phyloP scores from a whole-genome alignment of 2,888 invertebrate species.

The Hipparchia semele region DNA sequence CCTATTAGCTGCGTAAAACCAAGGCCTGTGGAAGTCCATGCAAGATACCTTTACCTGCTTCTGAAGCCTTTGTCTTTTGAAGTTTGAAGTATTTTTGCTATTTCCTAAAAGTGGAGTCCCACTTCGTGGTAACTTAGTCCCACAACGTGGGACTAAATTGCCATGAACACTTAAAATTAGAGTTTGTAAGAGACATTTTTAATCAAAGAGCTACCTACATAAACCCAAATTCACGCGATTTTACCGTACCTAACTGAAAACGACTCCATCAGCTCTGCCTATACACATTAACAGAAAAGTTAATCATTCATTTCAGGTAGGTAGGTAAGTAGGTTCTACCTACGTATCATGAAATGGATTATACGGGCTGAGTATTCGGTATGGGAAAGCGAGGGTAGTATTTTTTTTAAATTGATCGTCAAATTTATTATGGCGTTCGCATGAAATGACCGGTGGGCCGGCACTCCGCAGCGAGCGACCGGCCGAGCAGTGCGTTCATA shows the following conservation, averaged over 20 bases:
- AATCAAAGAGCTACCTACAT: too few relatives aligned
- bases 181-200: too few relatives aligned
- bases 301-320: conserved; percentile 1
- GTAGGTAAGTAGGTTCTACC: background rate
- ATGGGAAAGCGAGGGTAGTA: conserved; percentile 56
- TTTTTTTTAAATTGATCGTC: conserved; percentile 66
- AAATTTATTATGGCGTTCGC: conserved; percentile 67
- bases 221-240: too few relatives aligned
- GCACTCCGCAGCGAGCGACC: conserved; percentile 41
- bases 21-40: too few relatives aligned
- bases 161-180: too few relatives aligned
- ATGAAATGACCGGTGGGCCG: conserved; percentile 63
- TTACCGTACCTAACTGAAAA: background rate
- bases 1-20: too few relatives aligned
- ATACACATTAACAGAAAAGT: conserved; percentile 3
- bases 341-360: conserved; percentile 21
- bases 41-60: too few relatives aligned
- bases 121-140: too few relatives aligned
- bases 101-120: too few relatives aligned
- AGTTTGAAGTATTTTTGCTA: too few relatives aligned
- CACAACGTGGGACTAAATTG: too few relatives aligned
- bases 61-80: too few relatives aligned
- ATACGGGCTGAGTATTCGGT: conserved; percentile 36
- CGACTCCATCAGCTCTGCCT: background rate
- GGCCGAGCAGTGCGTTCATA: conserved; percentile 70